These are phyloP conservation scores for Eumacrocentrus americanus DNA, from an alignment of 2,888 invertebrate genomes.

Conservation along the genomic window DNA sequence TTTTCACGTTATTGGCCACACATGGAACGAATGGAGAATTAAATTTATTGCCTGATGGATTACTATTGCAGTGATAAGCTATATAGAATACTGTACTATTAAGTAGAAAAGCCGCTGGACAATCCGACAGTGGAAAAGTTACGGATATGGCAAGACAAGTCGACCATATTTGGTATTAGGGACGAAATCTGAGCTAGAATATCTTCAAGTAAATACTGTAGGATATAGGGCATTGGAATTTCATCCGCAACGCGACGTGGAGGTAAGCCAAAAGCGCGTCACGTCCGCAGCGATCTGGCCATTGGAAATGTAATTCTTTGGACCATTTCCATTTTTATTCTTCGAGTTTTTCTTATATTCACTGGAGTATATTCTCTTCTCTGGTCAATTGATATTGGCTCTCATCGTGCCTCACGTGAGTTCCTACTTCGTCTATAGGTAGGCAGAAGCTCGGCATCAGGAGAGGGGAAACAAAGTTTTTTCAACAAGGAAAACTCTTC, in stretches of 20 bases:
- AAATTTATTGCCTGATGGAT: neutral
- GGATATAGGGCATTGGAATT: constrained; percentile 51
- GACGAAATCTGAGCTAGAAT: neutral
- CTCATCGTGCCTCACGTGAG: too few species aligned
- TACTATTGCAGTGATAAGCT: neutral
- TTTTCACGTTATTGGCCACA: too few species aligned
- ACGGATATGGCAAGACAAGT: neutral
- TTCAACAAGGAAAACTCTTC: constrained; percentile 25
- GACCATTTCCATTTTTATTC: constrained; percentile 37
- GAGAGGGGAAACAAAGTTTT: constrained; percentile 35
- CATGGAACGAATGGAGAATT: neutral
- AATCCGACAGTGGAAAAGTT: neutral
- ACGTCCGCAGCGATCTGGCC: constrained; percentile 42
- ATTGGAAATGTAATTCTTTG: constrained; percentile 43
- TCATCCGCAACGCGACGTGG: constrained; percentile 56
- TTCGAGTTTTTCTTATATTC: constrained; percentile 7
- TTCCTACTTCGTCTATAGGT: too few species aligned
- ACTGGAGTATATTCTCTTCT: too few species aligned
- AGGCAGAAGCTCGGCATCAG: too few species aligned
- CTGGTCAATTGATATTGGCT: too few species aligned
- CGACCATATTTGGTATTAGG: neutral
- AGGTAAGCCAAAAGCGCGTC: constrained; percentile 50
- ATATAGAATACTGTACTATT: neutral
- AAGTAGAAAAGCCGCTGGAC: neutral
- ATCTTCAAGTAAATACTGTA: constrained; percentile 42